Evolutionary conservation across 1,140 invertebrate genomes (phyloP).

Genomic region (Semibalanus balanoides): DNA sequence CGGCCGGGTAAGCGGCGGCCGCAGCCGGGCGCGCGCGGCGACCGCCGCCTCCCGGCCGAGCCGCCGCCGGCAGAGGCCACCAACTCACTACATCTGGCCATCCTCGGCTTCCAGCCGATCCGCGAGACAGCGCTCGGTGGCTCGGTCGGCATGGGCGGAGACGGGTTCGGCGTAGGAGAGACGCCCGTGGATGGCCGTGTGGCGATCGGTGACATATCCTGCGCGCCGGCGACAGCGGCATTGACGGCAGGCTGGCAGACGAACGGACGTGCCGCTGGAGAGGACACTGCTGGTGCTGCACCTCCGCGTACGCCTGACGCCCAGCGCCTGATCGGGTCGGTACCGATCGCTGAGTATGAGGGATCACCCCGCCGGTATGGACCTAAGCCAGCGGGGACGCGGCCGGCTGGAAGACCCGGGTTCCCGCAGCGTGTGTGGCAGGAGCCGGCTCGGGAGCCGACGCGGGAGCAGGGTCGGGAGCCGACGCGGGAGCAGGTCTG

Average conservation of each 20-base stretch:
- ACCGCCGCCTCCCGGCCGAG: constrained; percentile 28
- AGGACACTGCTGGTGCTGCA: constrained; percentile 19
- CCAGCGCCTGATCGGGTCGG: constrained; percentile 58
- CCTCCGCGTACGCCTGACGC: constrained; percentile 18
- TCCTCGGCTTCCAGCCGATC: constrained; percentile 14
- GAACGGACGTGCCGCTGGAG: constrained; percentile 17
- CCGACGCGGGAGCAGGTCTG: constrained; percentile 12
- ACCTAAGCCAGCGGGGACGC: constrained; percentile 34
- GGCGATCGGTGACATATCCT: not conserved
- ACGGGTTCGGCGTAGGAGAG: constrained; percentile 10
- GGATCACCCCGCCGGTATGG: constrained; percentile 78
- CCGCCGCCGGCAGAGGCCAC: constrained; percentile 17
- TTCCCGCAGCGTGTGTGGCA: constrained; percentile 21
- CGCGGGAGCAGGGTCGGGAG: constrained; percentile 12
- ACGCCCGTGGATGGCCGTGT: not conserved
- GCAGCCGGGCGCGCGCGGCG: constrained; percentile 25
- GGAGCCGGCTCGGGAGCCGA: constrained; percentile 13
- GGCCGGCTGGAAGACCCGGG: constrained; percentile 20
- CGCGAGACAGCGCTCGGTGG: constrained; percentile 14
- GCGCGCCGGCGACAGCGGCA: constrained; percentile 13
- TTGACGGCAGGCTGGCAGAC: constrained; percentile 13
- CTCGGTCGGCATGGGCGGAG: constrained; percentile 12
- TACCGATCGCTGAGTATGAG: constrained; percentile 80
- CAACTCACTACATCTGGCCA: constrained; percentile 9
- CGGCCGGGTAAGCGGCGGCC: constrained; percentile 53